Conservation (phyloP, 2,797 vertebrate species). For the Chelidonichthys spinosus region DNA sequence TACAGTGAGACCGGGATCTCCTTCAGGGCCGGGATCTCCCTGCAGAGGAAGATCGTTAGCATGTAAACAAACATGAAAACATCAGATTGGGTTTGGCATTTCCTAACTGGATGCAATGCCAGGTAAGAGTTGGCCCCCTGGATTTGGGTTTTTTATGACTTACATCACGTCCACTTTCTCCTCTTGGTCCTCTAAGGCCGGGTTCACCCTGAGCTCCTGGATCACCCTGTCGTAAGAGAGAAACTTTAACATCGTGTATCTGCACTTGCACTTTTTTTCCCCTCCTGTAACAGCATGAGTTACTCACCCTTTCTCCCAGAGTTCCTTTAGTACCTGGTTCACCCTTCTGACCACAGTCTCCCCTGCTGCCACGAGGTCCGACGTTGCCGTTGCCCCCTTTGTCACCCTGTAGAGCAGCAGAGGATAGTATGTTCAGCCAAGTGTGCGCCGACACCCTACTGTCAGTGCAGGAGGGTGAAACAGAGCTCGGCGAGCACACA, state of each 20-base stretch:
- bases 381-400: constrained; percentile 87
- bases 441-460: not conserved
- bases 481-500: too few species aligned
- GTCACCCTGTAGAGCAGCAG: constrained; percentile 85
- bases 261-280: not conserved
- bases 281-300: not conserved
- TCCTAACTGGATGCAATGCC: not conserved
- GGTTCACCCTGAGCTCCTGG: constrained; percentile 80
- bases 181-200: constrained; percentile 76
- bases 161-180: constrained; percentile 73
- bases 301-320: constrained; percentile 85
- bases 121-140: not conserved
- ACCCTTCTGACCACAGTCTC: constrained; percentile 93
- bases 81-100: not conserved
- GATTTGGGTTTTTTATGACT: constrained; percentile 38
- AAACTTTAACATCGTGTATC: not conserved
- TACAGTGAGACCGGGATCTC: constrained; percentile 96
- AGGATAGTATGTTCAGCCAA: constrained; percentile 2
- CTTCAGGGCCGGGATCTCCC: constrained; percentile 90
- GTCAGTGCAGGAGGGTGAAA: too few species aligned
- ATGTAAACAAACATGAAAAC: constrained; percentile 11
- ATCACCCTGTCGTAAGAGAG: constrained; percentile 76
- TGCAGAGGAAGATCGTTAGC: constrained; percentile 66
- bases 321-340: constrained; percentile 86
- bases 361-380: constrained; percentile 90